Percentiles rank a stretch among this genome's conserved stretches.
Evolutionary conservation across 2,888 invertebrate genomes (phyloP).

Genomic region (Mactromeris polynyma): DNA sequence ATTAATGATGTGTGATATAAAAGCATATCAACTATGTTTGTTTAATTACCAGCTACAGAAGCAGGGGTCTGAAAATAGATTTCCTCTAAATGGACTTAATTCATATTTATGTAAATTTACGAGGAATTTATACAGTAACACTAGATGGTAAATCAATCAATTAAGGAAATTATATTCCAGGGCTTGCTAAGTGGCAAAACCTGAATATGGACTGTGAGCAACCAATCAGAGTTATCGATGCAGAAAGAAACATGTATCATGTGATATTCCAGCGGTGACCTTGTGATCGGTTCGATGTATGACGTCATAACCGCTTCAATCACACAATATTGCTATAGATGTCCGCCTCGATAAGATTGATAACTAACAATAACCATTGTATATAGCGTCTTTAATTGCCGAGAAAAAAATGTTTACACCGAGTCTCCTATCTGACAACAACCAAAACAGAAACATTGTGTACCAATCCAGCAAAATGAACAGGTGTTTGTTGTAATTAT

Average conservation of each 20-base stretch:
- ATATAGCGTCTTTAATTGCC: background rate
- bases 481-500: background rate
- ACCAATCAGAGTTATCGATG: background rate
- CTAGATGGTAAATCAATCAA: background rate
- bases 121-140: constrained; percentile 7
- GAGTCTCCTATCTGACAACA: background rate
- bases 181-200: background rate
- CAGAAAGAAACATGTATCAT: background rate
- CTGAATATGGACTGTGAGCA: background rate
- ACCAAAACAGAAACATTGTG: background rate
- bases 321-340: background rate
- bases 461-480: background rate
- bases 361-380: background rate
- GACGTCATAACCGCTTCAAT: background rate
- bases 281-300: background rate
- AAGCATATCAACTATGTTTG: background rate
- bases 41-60: background rate
- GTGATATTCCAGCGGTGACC: background rate
- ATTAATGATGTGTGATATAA: background rate
- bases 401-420: background rate
- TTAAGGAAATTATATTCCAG: background rate
- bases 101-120: constrained; percentile 7
- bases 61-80: background rate
- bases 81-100: background rate
- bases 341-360: background rate